Percentiles rank a stretch among this genome's conserved stretches.
Conservation (phyloP, 2,888 invertebrate genomes). For the Prenolepis imparis region DNA sequence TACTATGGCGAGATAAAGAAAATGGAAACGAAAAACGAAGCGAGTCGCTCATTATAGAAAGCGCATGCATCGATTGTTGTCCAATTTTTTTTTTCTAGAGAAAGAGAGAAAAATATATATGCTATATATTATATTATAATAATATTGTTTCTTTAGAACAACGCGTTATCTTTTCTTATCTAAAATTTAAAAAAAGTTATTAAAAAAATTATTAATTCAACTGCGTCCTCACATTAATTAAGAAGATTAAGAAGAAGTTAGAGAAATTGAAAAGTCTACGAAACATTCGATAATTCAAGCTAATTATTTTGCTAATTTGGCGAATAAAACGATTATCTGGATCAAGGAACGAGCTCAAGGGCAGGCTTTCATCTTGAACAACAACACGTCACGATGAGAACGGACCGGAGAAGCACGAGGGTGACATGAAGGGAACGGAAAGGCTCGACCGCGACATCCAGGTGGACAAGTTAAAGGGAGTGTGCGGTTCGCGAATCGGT, state of each 20-base stretch:
- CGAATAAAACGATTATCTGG: neutral
- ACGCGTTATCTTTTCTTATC: neutral
- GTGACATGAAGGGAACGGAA: neutral
- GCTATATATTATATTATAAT: no score
- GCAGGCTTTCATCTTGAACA: neutral
- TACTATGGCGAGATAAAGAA: neutral
- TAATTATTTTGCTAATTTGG: neutral
- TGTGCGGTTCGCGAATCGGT: conserved; percentile 72
- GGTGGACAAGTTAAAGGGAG: conserved; percentile 72
- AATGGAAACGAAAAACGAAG: neutral
- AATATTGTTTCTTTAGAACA: neutral
- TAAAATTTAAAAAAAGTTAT: neutral
- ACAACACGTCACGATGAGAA: neutral
- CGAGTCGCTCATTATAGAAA: neutral
- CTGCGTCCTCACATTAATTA: neutral
- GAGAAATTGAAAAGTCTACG: neutral
- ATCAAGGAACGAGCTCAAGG: conserved; percentile 1
- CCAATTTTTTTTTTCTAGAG: neutral
- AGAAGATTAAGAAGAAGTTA: neutral
- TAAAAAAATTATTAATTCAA: neutral
- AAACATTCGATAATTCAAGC: neutral
- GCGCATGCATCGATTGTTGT: neutral
- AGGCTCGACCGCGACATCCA: conserved; percentile 45
- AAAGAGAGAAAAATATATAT: neutral
- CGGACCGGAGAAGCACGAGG: neutral